A percentile compares a stretch with the other conserved stretches of the same genome.
Conservation (phyloP, 35 echinoderm and acorn worm species). For the Ptychodera flava region DNA sequence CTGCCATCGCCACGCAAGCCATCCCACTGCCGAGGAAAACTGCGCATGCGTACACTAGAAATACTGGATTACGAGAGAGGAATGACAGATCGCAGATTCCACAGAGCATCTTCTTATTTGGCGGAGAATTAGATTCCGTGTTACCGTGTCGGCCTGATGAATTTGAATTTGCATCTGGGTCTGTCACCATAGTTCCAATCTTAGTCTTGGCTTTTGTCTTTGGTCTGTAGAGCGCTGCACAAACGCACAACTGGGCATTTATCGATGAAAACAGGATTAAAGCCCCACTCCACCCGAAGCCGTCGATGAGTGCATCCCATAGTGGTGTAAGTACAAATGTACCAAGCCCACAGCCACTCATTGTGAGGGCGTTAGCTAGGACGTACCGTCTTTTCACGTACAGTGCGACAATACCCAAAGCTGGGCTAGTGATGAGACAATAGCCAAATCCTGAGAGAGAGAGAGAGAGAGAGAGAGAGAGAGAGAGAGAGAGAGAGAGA, state of each 20-base stretch:
- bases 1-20: not conserved
- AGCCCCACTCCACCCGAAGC: not conserved
- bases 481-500: too few species aligned
- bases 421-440: too few species aligned
- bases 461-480: too few species aligned
- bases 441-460: too few species aligned
- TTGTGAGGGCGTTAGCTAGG: not conserved
- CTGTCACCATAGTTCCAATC: not conserved
- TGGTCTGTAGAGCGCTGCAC: not conserved
- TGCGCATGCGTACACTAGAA: not conserved
- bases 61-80: not conserved
- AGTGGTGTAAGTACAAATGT: not conserved
- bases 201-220: not conserved
- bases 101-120: not conserved
- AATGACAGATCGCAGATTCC: not conserved
- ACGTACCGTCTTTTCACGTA: not conserved
- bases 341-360: not conserved
- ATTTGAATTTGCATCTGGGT: too few species aligned
- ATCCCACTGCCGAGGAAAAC: not conserved
- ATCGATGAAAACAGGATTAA: not conserved
- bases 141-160: not conserved
- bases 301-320: not conserved
- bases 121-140: not conserved
- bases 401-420: too few species aligned
- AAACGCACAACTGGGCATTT: not conserved